phyloP scores from a whole-genome alignment of 2,113 vertebrate species.

The Neopipo cinnamomea region DNA sequence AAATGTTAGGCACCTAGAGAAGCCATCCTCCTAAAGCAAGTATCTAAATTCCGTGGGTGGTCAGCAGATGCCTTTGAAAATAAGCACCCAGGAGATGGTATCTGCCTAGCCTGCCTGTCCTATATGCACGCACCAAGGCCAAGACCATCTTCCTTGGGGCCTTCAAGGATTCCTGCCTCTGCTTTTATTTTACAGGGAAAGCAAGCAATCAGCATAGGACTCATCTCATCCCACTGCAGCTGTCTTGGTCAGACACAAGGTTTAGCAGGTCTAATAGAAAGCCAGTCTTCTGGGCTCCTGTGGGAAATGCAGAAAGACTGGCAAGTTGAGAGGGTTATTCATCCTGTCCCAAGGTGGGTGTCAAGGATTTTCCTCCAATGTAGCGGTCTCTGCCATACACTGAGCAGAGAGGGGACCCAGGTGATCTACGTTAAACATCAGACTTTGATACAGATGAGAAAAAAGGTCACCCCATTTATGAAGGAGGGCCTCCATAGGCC shows the following conservation, averaged over 20 bases:
- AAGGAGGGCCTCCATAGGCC: not conserved
- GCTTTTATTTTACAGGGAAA: not conserved
- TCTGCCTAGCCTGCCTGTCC: not conserved
- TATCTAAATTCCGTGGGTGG: not conserved
- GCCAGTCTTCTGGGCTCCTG: not conserved
- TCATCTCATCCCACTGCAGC: not conserved
- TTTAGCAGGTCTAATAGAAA: not conserved
- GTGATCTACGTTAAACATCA: not conserved
- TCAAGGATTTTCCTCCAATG: not conserved
- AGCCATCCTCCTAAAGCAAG: not conserved
- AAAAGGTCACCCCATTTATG: not conserved
- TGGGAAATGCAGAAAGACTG: not conserved
- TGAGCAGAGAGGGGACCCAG: not conserved
- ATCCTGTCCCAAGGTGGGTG: not conserved
- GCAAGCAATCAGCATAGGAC: accelerated
- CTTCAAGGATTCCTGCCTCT: not conserved
- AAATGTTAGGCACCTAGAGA: not conserved
- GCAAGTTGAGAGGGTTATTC: not conserved
- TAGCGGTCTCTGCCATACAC: accelerated
- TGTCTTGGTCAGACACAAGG: not conserved
- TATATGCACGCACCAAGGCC: not conserved
- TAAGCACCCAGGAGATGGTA: not conserved
- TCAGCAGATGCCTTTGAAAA: not conserved
- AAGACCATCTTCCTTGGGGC: not conserved
- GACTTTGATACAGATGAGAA: not conserved